phyloP scores from a whole-genome alignment of 2,113 vertebrate species.

The Coreoperca whiteheadi region DNA sequence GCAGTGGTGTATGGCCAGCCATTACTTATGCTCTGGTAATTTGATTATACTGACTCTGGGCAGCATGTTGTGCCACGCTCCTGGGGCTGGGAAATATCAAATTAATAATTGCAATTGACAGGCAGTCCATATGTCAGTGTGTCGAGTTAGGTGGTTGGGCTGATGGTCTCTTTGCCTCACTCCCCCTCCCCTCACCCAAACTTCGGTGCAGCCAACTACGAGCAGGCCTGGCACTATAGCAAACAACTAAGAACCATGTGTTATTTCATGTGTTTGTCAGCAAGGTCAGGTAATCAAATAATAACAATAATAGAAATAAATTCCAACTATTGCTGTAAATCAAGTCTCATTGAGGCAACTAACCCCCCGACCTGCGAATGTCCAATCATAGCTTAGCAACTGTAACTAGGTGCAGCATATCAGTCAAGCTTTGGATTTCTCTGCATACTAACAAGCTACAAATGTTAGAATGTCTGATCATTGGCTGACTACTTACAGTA shows the following conservation, averaged over 20 bases:
- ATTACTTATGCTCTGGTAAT: slow-evolving; percentile 79
- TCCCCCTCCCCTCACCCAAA: slow-evolving; percentile 17
- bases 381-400: too few species aligned
- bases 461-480: too few species aligned
- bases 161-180: slow-evolving; percentile 33
- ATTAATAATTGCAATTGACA: slow-evolving; percentile 81
- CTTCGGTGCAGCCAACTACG: slow-evolving; percentile 46
- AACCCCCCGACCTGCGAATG: too few species aligned
- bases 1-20: slow-evolving; percentile 61
- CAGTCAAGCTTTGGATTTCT: too few species aligned
- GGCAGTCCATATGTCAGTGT: slow-evolving; percentile 72
- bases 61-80: slow-evolving; percentile 63
- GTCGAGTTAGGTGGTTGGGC: slow-evolving; percentile 39
- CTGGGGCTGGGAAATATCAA: slow-evolving; percentile 70
- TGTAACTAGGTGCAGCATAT: too few species aligned
- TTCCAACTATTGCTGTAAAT: neutral
- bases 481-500: too few species aligned
- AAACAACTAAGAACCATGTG: slow-evolving; percentile 44
- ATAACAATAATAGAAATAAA: neutral
- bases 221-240: slow-evolving; percentile 21
- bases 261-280: neutral
- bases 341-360: neutral
- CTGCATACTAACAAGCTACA: too few species aligned
- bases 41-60: slow-evolving; percentile 75
- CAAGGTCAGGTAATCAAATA: neutral